Base-by-base conservation (phyloP, 2,888 invertebrate genomes). In the Cepaea hortensis region DNA sequence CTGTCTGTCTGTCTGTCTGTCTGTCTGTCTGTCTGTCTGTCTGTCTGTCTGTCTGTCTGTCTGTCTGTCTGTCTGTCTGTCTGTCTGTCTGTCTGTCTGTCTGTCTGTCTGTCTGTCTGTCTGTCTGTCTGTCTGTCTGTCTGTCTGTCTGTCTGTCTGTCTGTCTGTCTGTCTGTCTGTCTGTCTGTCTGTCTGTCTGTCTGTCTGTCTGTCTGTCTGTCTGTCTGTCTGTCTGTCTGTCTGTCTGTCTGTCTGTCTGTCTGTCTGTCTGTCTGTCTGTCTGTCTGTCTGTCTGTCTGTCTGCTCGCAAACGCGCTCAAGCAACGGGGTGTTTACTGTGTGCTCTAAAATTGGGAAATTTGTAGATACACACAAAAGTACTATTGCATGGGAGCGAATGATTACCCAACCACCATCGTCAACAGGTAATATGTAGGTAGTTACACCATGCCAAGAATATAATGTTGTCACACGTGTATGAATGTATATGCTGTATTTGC, bases 131-230 rank as follows among this genome's bases (percentile, higher is more conserved):
- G 23, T 72, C 72, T 72, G 23, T 72, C 72, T 72, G 23, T 72
- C 72, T 72, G 23, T 72, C 72, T 72, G 23, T 72, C 72, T 72
- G 23, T 72, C 72, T 72, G 23, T 79, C 79, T 48, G 13, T 79
- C 50, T 35, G 13, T 35, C 50, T 48, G 11, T 48, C 48, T 79
- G 15, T 79, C 50, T 13, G 79, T 48, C 18, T 50, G 23, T 48
- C 46, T 18, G 46, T 50, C 72, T 72, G 23, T 72, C 72, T 72
- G 23, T 72, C 72, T 23, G 23, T 72, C 72, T 35, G 4, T 65
- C n/a, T 65, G 1, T 62, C 65, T n/a, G n/a, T 72, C 72, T 72
- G 23, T 72, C 72, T 72, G 23, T 72, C 72, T 72, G n/a, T 72
- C 72, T 72, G 23, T 72, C 72, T 72, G 23, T 72, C 72, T 72